These are phyloP conservation scores for Chrysogorgia sp. DNA, from an alignment of 92 coral and sea anemone species.

Conservation along the genomic window DNA sequence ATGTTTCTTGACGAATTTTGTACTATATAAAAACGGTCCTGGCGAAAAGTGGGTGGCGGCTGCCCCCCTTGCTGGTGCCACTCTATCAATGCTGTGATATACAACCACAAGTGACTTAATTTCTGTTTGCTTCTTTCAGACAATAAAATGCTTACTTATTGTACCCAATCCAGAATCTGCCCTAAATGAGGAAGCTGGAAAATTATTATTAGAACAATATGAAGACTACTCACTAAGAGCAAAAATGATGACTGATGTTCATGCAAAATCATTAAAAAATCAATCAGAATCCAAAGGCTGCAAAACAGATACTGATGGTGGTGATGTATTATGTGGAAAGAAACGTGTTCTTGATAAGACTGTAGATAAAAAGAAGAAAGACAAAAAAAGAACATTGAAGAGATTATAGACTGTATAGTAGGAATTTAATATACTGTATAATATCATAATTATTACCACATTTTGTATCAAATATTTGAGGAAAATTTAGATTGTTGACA, in stretches of 20 bases:
- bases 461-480: conserved; percentile 11
- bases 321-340: conserved; percentile 70
- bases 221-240: conserved; percentile 98
- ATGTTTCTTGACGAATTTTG: too few relatives aligned
- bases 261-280: conserved; percentile 68
- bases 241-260: conserved; percentile 90
- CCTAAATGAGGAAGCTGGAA: conserved; percentile 97
- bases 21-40: too few relatives aligned
- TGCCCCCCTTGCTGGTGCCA: too few relatives aligned
- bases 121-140: conserved; percentile 55
- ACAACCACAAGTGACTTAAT: background rate
- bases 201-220: conserved; percentile 86
- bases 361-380: conserved; percentile 94
- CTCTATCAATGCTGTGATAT: too few relatives aligned
- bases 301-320: conserved; percentile 53
- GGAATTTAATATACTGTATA: conserved; percentile 26
- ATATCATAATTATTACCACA: background rate
- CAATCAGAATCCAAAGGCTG: conserved; percentile 49
- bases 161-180: conserved; percentile 99
- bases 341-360: conserved; percentile 85
- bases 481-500: background rate
- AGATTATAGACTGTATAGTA: conserved; percentile 71
- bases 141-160: conserved; percentile 92
- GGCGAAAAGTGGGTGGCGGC: too few relatives aligned
- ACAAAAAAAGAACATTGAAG: conserved; percentile 91